phyloP scores from a whole-genome alignment of 2,797 vertebrate genomes.

The Gymnoscopelus braueri region DNA sequence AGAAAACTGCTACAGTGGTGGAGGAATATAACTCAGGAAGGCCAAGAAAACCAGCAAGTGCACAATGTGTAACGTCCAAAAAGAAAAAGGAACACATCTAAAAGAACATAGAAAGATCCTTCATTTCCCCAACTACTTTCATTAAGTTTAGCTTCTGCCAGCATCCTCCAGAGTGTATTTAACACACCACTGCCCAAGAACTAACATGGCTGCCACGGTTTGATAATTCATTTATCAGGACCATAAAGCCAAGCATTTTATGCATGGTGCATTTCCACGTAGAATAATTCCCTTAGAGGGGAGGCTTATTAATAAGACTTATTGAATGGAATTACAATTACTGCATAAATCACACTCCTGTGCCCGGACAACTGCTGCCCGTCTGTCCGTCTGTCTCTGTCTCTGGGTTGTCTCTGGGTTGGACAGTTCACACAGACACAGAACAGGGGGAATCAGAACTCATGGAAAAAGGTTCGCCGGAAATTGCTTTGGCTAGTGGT shows the following conservation, averaged over 20 bases:
- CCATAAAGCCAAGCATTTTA: constrained; percentile 64
- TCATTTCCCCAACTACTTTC: constrained; percentile 13
- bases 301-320: constrained; percentile 49
- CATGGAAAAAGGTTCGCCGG: no score
- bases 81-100: constrained; percentile 51
- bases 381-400: constrained; percentile 31
- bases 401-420: no score
- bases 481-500: no score
- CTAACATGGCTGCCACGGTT: constrained; percentile 48
- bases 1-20: constrained; percentile 49
- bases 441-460: constrained; percentile 11
- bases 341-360: constrained; percentile 64
- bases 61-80: constrained; percentile 24
- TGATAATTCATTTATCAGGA: constrained; percentile 70
- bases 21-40: constrained; percentile 21
- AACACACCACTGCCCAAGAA: constrained; percentile 59
- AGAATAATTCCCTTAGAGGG: constrained; percentile 45
- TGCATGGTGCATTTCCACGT: constrained; percentile 53
- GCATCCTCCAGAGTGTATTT: constrained; percentile 54
- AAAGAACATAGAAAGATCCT: constrained; percentile 29
- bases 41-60: constrained; percentile 25
- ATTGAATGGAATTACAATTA: constrained; percentile 63
- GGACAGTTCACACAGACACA: constrained; percentile 40
- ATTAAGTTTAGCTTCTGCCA: constrained; percentile 56
- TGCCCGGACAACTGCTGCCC: constrained; percentile 54